Percentiles rank a stretch among this genome's conserved stretches.
Evolutionary conservation across 1,140 invertebrate species (phyloP).

Genomic region (Solenopsis fugax): DNA sequence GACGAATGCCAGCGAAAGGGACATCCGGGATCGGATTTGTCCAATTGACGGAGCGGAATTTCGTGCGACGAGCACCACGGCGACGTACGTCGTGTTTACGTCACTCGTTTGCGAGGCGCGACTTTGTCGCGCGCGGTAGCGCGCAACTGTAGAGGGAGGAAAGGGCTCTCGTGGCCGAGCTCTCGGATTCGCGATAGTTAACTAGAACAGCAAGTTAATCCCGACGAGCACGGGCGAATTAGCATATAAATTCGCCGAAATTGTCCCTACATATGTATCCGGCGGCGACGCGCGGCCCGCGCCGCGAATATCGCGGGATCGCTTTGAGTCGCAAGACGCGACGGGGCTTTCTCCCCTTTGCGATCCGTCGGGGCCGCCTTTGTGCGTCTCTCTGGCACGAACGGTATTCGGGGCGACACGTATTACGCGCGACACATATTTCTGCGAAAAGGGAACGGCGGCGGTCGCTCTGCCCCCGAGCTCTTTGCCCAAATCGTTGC

Average conservation of each 20-base stretch:
- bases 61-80: background rate
- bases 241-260: constrained; percentile 77
- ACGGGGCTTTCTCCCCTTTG: constrained; percentile 44
- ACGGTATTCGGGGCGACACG: constrained; percentile 5
- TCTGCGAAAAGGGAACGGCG: background rate
- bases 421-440: background rate
- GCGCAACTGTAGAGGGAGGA: background rate
- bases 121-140: constrained; percentile 53
- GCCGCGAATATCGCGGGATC: constrained; percentile 49
- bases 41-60: constrained; percentile 51
- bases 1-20: background rate
- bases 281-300: no score
- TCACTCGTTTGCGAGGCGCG: constrained; percentile 51
- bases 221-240: constrained; percentile 68
- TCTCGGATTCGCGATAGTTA: constrained; percentile 42
- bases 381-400: background rate
- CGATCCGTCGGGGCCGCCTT: constrained; percentile 11
- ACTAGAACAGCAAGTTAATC: constrained; percentile 75
- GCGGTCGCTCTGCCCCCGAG: background rate
- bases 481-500: background rate
- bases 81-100: constrained; percentile 48
- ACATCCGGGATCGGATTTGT: constrained; percentile 55
- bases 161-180: background rate
- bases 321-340: constrained; percentile 52
- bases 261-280: constrained; percentile 40